These are phyloP conservation scores for Triplophysa tibetana DNA, from an alignment of 2,113 vertebrate species.

Conservation along the genomic window DNA sequence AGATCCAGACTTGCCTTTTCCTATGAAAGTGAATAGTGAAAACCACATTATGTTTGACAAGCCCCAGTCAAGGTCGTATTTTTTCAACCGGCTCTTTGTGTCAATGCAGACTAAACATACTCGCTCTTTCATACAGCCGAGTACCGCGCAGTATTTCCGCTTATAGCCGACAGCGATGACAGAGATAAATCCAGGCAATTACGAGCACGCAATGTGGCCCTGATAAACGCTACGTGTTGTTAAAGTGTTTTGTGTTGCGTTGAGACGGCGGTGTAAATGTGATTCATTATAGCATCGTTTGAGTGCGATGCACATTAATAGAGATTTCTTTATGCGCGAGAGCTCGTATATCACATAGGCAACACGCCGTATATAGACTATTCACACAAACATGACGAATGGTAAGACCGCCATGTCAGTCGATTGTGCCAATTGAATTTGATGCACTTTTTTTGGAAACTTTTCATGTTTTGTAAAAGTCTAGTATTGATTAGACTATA, in stretches of 20 bases:
- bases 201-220: not conserved
- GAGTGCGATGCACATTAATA: conserved; percentile 33
- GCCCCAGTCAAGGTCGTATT: conserved; percentile 4
- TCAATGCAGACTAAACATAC: conserved; percentile 1
- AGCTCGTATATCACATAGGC: conserved; percentile 23
- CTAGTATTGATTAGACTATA: no score
- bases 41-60: not conserved
- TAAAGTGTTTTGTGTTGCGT: conserved; percentile 16
- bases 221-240: conserved; percentile 7
- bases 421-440: not conserved
- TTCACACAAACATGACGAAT: conserved; percentile 11
- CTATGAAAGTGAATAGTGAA: no score
- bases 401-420: conserved; percentile 4
- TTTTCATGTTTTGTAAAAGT: no score
- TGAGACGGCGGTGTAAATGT: conserved; percentile 9
- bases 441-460: no score
- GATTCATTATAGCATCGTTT: conserved; percentile 14
- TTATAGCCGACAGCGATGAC: not conserved
- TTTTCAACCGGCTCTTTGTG: conserved; percentile 1
- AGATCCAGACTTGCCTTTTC: no score
- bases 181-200: conserved; percentile 24
- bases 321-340: conserved; percentile 15
- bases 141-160: not conserved
- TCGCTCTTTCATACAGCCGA: not conserved
- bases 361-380: conserved; percentile 14